Conservation (phyloP, 2,797 vertebrate genomes). For the Cetoscarus ocellatus region DNA sequence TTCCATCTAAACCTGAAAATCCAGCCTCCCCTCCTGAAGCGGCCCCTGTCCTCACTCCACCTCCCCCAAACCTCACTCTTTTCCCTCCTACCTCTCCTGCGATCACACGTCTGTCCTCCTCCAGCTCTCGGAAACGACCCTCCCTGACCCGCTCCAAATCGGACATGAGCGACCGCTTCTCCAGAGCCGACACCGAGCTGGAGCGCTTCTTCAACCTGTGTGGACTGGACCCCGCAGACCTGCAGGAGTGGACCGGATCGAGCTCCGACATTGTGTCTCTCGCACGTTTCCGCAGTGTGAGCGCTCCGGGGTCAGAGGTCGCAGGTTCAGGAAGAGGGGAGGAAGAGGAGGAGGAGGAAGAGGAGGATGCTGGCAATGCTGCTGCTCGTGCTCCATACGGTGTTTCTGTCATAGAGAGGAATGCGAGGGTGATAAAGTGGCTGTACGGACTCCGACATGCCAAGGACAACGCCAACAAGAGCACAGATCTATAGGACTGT, state of each 20-base stretch:
- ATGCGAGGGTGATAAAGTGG: slow-evolving; percentile 97
- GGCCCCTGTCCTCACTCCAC: neutral
- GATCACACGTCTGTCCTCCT: slow-evolving; percentile 74
- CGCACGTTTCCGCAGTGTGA: slow-evolving; percentile 91
- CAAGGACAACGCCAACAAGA: slow-evolving; percentile 79
- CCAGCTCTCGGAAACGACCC: slow-evolving; percentile 80
- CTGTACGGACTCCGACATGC: slow-evolving; percentile 91
- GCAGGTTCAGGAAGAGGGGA: slow-evolving; percentile 75
- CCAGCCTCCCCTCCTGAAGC: slow-evolving; percentile 1
- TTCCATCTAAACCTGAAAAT: slow-evolving; percentile 42
- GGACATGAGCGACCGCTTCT: slow-evolving; percentile 93
- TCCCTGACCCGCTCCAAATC: slow-evolving; percentile 94
- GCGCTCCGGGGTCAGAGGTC: slow-evolving; percentile 90
- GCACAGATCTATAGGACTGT: slow-evolving; percentile 66
- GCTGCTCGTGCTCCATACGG: slow-evolving; percentile 86
- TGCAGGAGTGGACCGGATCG: slow-evolving; percentile 85
- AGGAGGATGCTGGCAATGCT: slow-evolving; percentile 77
- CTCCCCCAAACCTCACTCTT: neutral
- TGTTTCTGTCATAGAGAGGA: slow-evolving; percentile 93
- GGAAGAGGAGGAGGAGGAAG: slow-evolving; percentile 70
- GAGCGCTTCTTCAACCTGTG: slow-evolving; percentile 98
- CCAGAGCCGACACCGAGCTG: slow-evolving; percentile 90
- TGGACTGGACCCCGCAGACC: slow-evolving; percentile 90
- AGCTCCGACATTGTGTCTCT: slow-evolving; percentile 93
- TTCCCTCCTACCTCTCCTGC: slow-evolving; percentile 77